Base-by-base conservation (phyloP, 2,113 vertebrate genomes). In the Sinocyclocheilus grahami region DNA sequence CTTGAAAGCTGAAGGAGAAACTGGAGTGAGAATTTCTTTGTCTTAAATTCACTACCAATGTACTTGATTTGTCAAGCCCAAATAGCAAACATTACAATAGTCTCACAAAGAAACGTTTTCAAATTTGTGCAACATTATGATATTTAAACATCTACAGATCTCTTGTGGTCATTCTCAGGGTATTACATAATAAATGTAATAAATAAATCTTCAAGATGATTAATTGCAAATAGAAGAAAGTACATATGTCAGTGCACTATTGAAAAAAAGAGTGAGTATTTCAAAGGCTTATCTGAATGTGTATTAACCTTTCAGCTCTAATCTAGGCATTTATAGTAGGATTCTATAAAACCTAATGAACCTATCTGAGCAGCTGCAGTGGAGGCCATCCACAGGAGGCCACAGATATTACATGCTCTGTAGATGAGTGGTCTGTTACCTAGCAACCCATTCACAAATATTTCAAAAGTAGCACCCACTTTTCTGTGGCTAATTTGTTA, bases 301-400 rank as follows among this genome's bases (percentile, higher is more conserved):
- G 39, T 85, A 90, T 90, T 89, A 91, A 90, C 88, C 78, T 89
- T 55, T 42, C 80, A 83, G 82, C 85, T 82, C 71, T 86, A 89
- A 88, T 91, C 86, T 79, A 71, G 83, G 37, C 33, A 72, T 82
- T 90, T 86, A 89, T 33, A 0, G 71, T 82, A 78, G 81, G 81
- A 88, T 86, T 82, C 77, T 82, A 80, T 86, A 86, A 88, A 91
- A 90, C 72, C 27, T 88, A 91, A 90, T 90, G 85, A 88, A 87
- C 13, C 76, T 72, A 18, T 87, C 74, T 77, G 65, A 88, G 53
- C 80, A 42, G 78, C 83, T 81, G 75, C 42, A 42, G 18, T 60
- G 20, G 77, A 53, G 24, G 7, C 55, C 9, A 53, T 53, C 63
- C 76, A 76, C 58, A 53, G 76, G 42, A 87, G 63, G 63, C 58